Evolutionary conservation across 2,888 invertebrate species (phyloP).

Genomic region (Morpho achilles): DNA sequence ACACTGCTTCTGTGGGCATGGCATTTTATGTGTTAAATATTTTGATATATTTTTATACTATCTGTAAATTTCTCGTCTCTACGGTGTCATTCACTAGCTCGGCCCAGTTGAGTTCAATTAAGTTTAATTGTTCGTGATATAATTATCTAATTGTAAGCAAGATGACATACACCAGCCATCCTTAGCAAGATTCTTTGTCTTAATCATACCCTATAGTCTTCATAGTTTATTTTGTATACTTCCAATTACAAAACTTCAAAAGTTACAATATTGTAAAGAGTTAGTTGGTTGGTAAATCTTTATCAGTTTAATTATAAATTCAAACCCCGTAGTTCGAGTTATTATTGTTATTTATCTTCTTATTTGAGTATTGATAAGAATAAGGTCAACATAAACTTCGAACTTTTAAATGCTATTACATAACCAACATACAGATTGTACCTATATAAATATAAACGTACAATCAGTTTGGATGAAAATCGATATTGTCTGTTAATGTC

Average conservation of each 20-base stretch:
- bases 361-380: constrained; percentile 13
- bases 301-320: background rate
- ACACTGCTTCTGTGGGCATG: too few relatives aligned
- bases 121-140: constrained; percentile 71
- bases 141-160: constrained; percentile 66
- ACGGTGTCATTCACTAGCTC: constrained; percentile 6
- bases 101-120: constrained; percentile 68
- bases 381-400: constrained; percentile 14
- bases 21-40: too few relatives aligned
- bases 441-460: too few relatives aligned
- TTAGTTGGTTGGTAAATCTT: too few relatives aligned
- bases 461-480: too few relatives aligned
- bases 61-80: background rate
- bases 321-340: background rate
- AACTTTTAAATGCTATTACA: constrained; percentile 2
- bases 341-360: constrained; percentile 5
- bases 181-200: constrained; percentile 1
- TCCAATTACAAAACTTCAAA: too few relatives aligned
- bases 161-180: constrained; percentile 31
- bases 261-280: too few relatives aligned
- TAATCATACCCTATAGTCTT: constrained; percentile 3
- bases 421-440: too few relatives aligned
- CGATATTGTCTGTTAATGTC: too few relatives aligned
- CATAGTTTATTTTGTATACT: too few relatives aligned
- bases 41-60: background rate